Evolutionary conservation across 1,140 invertebrate genomes (phyloP).

Genomic region (Bicyclus anynana): DNA sequence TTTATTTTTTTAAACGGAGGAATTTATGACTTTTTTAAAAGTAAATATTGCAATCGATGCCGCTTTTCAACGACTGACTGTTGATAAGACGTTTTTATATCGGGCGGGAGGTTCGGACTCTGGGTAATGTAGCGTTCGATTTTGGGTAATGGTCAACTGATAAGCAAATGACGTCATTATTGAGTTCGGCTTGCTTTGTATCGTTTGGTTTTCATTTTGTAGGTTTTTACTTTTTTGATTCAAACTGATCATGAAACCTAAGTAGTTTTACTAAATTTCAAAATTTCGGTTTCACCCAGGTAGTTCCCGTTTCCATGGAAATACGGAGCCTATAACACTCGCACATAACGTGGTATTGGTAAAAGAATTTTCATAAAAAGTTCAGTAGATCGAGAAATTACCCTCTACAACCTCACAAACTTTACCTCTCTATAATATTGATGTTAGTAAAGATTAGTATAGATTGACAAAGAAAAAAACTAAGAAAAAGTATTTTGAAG

Average conservation of each 20-base stretch:
- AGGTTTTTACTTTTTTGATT: slow-evolving; percentile 32
- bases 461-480: too few relatives aligned
- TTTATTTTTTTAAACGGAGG: slow-evolving; percentile 72
- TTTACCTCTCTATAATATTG: too few relatives aligned
- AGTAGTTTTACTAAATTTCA: too few relatives aligned
- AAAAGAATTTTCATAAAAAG: too few relatives aligned
- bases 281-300: too few relatives aligned
- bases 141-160: slow-evolving; percentile 75
- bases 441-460: too few relatives aligned
- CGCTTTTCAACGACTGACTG: slow-evolving; percentile 48
- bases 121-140: slow-evolving; percentile 70
- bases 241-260: background rate
- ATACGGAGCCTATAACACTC: too few relatives aligned
- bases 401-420: too few relatives aligned
- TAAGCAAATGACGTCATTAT: slow-evolving; percentile 74
- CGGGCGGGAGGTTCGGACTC: slow-evolving; percentile 52
- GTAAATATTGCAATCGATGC: slow-evolving; percentile 65
- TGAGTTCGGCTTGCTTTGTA: slow-evolving; percentile 60
- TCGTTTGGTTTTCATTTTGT: slow-evolving; percentile 33
- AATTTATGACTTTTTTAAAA: slow-evolving; percentile 71
- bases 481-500: too few relatives aligned
- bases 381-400: too few relatives aligned
- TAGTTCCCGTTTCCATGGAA: too few relatives aligned
- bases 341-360: too few relatives aligned
- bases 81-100: slow-evolving; percentile 72